Base-by-base conservation (phyloP, 2,113 vertebrate species). In the Sinocyclocheilus rhinocerous region DNA sequence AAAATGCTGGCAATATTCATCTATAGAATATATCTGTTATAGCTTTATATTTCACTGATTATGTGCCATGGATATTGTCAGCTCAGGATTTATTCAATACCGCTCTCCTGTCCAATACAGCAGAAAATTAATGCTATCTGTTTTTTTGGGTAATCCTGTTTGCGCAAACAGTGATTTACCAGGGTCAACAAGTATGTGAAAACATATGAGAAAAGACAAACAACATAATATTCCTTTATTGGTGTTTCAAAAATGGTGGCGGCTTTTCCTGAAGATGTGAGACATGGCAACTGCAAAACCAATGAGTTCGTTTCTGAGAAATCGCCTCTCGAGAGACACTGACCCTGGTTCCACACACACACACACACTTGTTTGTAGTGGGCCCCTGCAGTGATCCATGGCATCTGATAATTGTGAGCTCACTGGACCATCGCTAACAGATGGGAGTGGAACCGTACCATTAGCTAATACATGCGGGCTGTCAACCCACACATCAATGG, bases 381-480 rank as follows among this genome's bases (percentile, higher is more conserved):
- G 84, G 85, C 89, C 78, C 89, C 80, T 89, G 45, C 90, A 90
- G 85, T 87, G 92, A 92, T 93, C 91, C 92, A 90, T 93, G 91
- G 91, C 91, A 89, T 89, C 86, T 90, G 84, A 92, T 94, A 94
- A 95, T 94, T 95, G 93, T 93, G 91, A 93, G 93, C 88, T 90
- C 93, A 94, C 93, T 94, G 93, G 93, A 93, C 93, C 93, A 94
- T 94, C 92, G 90, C 94, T 92, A 94, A 93, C 93, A 95, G 93
- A 94, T 95, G 94, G 91, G 84, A 91, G 92, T 93, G 92, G 92
- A 94, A 94, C 92, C 90, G 89, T 89, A 92, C 92, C 93, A 94
- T 95, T 94, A 93, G 91, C 88, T 91, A 45, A 87, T 90, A 90
- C 88, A 89, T 90, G 76, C 76, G 87, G 85, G 55, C 92, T 93